phyloP scores from a whole-genome alignment of 2,113 vertebrate genomes.

The Hystrix cristata region DNA sequence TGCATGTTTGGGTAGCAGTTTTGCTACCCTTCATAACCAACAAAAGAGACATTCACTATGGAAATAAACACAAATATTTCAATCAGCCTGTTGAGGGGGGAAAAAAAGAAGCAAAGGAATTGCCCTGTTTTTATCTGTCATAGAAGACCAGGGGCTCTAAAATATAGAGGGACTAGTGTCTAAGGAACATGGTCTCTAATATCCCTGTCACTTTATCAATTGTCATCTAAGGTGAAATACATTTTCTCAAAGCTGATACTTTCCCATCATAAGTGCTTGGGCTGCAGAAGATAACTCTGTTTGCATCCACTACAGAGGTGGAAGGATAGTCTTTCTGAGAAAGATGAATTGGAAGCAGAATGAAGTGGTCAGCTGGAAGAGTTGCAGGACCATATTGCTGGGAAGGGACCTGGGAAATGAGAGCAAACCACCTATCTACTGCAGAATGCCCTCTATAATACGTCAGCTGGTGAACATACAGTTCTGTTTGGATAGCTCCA shows the following conservation, averaged over 20 bases:
- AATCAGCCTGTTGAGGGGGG: background rate
- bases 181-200: background rate
- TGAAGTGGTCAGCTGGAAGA: background rate
- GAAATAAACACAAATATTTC: conserved; percentile 49
- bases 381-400: background rate
- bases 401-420: conserved; percentile 23
- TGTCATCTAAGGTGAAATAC: background rate
- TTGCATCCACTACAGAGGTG: background rate
- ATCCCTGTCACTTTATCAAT: background rate
- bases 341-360: background rate
- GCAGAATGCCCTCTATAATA: background rate
- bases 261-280: background rate
- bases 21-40: background rate
- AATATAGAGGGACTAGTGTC: background rate
- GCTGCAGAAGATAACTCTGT: background rate
- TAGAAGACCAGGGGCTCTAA: background rate
- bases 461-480: background rate
- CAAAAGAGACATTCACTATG: background rate
- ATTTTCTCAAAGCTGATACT: conserved; percentile 40
- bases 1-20: background rate
- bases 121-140: background rate
- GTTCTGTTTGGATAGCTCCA: conserved; percentile 16
- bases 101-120: background rate
- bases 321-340: conserved; percentile 20
- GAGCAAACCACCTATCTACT: background rate